Base-by-base conservation (phyloP, 2,113 vertebrate species). In the Hepsetus odoe region DNA sequence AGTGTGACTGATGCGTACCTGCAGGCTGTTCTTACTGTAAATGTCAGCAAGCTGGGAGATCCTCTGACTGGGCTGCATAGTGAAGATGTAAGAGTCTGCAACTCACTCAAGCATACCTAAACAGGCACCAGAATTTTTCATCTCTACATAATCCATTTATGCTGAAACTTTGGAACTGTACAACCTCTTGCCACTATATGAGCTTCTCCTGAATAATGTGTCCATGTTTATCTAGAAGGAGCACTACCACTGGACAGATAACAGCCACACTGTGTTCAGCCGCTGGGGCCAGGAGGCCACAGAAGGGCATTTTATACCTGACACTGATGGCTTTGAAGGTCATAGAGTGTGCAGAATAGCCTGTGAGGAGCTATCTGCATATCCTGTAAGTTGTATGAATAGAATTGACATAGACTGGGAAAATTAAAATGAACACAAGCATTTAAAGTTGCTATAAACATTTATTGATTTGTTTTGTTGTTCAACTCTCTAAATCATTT, bases 51-150 rank as follows among this genome's bases (percentile, higher is more conserved):
- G 1, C 86, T 26, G 1, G 84, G 85, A 22, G 84, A 76, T 0
- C 91, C 95, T 1, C 87, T 98, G 98, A 97, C 95, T 33, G 98
- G 98, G 82, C 93, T 99, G 66, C 94, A 90, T 75, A 98, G 96
- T 72, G 89, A 92, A 83, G 94, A 98, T 0, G 97, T 98, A 90
- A 91, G 95, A 89, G 68, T 35, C 20, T 30, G 30, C 16, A n/a
- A 4, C 10, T 72, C 33, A 1, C 40, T 14, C 3, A 51, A 14
- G 40, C 40, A 42, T 42, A 11, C 40, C 2, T 42, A 42, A 42
- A 42, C 38, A 10, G 46, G 24, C 28, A 12, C 18, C 30, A 44
- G 40, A 51, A 38, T 22, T 30, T 5, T 0, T 20, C 14, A 53
- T 8, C 35, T n/a, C 3, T 28, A 59, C 26, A 30, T 32, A 18